These are phyloP conservation scores for Drosophila ironensis DNA, from an alignment of 1,140 invertebrate species.

Conservation along the genomic window DNA sequence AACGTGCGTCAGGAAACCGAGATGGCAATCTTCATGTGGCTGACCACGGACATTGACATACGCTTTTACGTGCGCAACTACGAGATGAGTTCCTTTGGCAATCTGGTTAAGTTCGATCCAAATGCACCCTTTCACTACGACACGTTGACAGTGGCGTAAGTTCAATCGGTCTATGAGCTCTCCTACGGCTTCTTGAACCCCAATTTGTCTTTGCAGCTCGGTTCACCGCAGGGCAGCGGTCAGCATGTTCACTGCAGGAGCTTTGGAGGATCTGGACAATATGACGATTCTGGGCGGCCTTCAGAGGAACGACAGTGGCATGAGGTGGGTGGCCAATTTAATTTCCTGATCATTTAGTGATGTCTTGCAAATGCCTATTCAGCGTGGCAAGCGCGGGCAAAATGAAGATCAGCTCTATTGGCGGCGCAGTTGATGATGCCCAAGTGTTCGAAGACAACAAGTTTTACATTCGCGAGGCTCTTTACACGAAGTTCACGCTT, in stretches of 20 bases:
- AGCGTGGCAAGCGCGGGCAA: conserved; percentile 52
- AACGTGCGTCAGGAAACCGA: conserved; percentile 16
- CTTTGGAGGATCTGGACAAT: conserved; percentile 29
- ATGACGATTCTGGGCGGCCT: conserved; percentile 44
- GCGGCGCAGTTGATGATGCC: conserved; percentile 3
- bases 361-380: not conserved
- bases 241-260: conserved; percentile 37
- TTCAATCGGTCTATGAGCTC: too few relatives aligned
- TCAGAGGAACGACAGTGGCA: conserved; percentile 24
- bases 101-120: conserved; percentile 36
- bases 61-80: conserved; percentile 42
- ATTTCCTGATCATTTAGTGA: too few relatives aligned
- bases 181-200: too few relatives aligned
- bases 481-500: conserved; percentile 34
- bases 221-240: conserved; percentile 28
- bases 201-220: conserved; percentile 12
- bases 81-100: conserved; percentile 52
- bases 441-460: not conserved
- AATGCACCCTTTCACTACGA: not conserved
- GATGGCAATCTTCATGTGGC: conserved; percentile 57
- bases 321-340: conserved; percentile 12
- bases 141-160: conserved; percentile 38
- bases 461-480: conserved; percentile 26
- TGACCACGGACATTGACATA: conserved; percentile 50
- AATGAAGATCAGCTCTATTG: conserved; percentile 19